Percentiles rank a stretch among this genome's conserved stretches.
Evolutionary conservation across 2,113 vertebrate genomes (phyloP).

Genomic region (western clawed frog (Xenopus tropicalis)): DNA sequence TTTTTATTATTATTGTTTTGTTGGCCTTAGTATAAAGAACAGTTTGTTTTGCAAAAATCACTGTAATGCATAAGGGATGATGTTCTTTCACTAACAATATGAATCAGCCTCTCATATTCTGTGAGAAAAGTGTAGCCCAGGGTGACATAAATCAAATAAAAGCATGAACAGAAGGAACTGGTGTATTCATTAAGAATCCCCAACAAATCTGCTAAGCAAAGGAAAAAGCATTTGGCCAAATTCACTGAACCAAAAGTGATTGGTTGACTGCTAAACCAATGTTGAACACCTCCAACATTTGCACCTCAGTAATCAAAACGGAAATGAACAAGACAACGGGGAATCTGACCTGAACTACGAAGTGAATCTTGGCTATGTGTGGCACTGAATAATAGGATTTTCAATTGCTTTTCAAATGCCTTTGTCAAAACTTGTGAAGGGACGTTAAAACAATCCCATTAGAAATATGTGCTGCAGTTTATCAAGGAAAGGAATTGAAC

Average conservation of each 20-base stretch:
- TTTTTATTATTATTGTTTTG: not conserved
- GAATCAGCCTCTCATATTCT: conserved; percentile 17
- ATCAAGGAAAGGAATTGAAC: conserved; percentile 30
- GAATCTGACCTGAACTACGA: conserved; percentile 27
- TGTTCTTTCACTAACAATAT: not conserved
- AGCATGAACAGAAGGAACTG: conserved; percentile 11
- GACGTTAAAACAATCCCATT: conserved; percentile 17
- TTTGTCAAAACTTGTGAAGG: conserved; percentile 36
- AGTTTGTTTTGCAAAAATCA: not conserved
- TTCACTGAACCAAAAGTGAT: conserved; percentile 39
- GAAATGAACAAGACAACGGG: conserved; percentile 41
- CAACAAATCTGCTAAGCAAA: conserved; percentile 12
- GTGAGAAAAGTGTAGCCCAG: conserved; percentile 10
- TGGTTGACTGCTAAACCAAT: conserved; percentile 34
- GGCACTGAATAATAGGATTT: conserved; percentile 41
- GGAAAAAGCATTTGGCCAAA: conserved; percentile 31
- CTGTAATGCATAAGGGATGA: conserved; percentile 1
- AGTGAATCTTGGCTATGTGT: conserved; percentile 42
- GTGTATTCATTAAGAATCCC: conserved; percentile 15
- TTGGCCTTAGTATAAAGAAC: not conserved
- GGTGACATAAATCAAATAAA: conserved; percentile 38
- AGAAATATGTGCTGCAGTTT: conserved; percentile 15
- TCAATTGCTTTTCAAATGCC: conserved; percentile 36
- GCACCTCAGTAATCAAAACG: conserved; percentile 41
- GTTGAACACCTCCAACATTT: conserved; percentile 33